Evolutionary conservation across 2,113 vertebrate species (phyloP).

Genomic region (Alosa alosa): DNA sequence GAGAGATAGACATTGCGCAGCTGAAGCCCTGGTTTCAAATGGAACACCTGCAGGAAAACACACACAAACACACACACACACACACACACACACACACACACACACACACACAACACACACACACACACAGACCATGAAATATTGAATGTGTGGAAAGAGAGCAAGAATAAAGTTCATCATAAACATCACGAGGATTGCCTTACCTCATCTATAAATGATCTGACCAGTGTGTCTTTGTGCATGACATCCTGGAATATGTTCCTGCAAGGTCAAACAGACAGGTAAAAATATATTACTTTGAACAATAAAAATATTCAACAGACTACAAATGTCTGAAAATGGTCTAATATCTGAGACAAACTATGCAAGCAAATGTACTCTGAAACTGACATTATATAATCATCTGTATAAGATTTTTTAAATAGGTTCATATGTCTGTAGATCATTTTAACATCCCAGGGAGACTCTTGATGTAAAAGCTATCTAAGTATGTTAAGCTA

Average conservation of each 20-base stretch:
- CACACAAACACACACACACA: too few species aligned
- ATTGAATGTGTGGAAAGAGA: neutral
- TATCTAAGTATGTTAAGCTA: neutral
- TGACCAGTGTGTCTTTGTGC: constrained; percentile 90
- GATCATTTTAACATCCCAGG: neutral
- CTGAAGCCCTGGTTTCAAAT: constrained; percentile 89
- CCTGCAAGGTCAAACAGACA: constrained; percentile 62
- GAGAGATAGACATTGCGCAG: constrained; percentile 89
- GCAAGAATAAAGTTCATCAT: neutral
- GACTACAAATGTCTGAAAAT: neutral
- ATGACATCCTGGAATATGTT: constrained; percentile 96
- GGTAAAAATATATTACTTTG: neutral
- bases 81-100: constrained; percentile 21
- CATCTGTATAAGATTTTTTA: neutral
- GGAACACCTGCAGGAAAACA: constrained; percentile 80
- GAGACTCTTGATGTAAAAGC: neutral
- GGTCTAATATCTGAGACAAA: neutral
- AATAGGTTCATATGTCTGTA: neutral
- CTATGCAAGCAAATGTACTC: neutral
- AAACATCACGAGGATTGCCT: constrained; percentile 25
- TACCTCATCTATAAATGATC: constrained; percentile 95
- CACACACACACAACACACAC: constrained; percentile 16
- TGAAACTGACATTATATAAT: neutral
- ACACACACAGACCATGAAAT: constrained; percentile 13
- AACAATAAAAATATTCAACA: neutral